Conservation (phyloP, 2,797 vertebrate genomes). For the Enteromius anoplus region DNA sequence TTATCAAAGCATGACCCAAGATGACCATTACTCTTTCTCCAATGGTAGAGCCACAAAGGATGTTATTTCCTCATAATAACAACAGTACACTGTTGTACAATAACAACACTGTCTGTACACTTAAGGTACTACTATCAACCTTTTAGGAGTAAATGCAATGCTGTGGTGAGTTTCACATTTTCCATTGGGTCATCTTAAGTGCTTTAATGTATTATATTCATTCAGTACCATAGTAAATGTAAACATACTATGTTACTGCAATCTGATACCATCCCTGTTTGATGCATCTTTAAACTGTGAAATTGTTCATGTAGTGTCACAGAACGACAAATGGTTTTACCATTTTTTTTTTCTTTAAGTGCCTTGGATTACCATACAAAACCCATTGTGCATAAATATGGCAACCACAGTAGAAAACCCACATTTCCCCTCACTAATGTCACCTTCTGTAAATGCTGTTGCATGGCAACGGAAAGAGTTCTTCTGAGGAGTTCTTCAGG, state of each 20-base stretch:
- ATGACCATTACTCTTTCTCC: neutral
- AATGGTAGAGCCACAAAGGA: neutral
- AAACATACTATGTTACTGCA: neutral
- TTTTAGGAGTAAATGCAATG: neutral
- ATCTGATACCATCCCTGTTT: neutral
- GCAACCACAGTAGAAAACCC: conserved; percentile 54
- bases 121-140: neutral
- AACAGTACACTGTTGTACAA: neutral
- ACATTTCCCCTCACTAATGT: conserved; percentile 67
- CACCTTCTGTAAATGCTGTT: conserved; percentile 69
- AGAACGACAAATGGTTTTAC: neutral
- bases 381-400: neutral
- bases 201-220: neutral
- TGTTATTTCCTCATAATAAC: neutral
- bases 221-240: neutral
- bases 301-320: neutral
- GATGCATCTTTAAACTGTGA: neutral
- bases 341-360: neutral
- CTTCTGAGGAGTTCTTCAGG: conserved; percentile 70
- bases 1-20: neutral
- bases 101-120: neutral
- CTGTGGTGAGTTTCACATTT: neutral
- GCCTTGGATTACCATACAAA: neutral
- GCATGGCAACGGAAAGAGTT: conserved; percentile 73
- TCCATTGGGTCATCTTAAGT: neutral